Evolutionary conservation across 1,140 invertebrate species (phyloP).

Genomic region (Achatina immaculata): DNA sequence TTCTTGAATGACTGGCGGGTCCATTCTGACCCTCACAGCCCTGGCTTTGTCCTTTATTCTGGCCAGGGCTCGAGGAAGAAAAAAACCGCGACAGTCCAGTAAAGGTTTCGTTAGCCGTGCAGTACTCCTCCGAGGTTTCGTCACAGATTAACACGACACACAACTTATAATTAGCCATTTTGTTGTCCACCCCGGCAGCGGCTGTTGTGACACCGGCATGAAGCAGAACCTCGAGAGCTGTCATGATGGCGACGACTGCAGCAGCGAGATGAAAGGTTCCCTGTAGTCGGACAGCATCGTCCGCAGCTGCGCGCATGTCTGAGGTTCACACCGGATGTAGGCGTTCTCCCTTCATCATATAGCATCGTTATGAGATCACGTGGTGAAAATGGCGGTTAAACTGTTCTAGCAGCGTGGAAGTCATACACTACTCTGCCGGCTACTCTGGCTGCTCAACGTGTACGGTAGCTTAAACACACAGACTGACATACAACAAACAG

Average conservation of each 20-base stretch:
- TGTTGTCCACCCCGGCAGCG: neutral
- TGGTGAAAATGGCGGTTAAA: too few relatives aligned
- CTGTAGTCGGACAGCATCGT: neutral
- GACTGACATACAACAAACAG: too few relatives aligned
- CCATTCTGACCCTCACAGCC: neutral
- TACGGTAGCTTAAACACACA: too few relatives aligned
- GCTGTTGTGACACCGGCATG: neutral
- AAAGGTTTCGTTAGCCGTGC: neutral
- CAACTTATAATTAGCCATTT: neutral
- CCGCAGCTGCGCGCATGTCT: constrained; percentile 10
- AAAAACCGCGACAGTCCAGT: neutral
- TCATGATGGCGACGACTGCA: neutral
- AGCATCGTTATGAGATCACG: constrained; percentile 14
- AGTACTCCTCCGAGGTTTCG: neutral
- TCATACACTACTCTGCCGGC: too few relatives aligned
- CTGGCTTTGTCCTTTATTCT: neutral
- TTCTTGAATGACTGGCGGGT: neutral
- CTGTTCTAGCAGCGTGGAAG: too few relatives aligned
- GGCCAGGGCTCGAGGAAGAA: neutral
- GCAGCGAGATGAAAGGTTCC: neutral
- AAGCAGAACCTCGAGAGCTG: neutral
- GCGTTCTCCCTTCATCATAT: neutral
- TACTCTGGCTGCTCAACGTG: too few relatives aligned
- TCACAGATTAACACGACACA: constrained; percentile 3
- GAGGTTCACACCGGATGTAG: constrained; percentile 23